phyloP scores from a whole-genome alignment of 2,797 vertebrate genomes.

The Anguilla pacifica region DNA sequence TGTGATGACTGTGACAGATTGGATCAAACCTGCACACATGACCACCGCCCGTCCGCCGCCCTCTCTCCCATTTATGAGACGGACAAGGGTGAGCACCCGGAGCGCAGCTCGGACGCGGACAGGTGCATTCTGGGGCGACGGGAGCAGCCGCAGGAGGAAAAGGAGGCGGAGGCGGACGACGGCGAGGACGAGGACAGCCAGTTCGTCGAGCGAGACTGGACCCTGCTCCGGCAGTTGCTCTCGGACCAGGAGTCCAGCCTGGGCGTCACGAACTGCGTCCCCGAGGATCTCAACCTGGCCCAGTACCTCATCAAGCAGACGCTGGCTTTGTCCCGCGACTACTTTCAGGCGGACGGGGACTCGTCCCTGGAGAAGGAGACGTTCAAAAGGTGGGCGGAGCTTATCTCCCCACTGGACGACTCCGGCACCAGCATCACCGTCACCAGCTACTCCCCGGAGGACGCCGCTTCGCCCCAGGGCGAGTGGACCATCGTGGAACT shows the following conservation, averaged over 20 bases:
- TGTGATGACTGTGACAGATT: slow-evolving; percentile 97
- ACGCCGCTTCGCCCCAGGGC: slow-evolving; percentile 92
- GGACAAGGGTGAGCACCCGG: slow-evolving; percentile 89
- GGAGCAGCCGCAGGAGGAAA: slow-evolving; percentile 72
- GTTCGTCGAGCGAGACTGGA: slow-evolving; percentile 95
- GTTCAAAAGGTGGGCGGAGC: slow-evolving; percentile 92
- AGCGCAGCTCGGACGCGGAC: slow-evolving; percentile 82
- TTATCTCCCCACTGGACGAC: slow-evolving; percentile 90
- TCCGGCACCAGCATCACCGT: slow-evolving; percentile 93
- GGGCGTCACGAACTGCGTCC: slow-evolving; percentile 91
- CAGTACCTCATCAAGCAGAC: slow-evolving; percentile 99
- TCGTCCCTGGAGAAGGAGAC: slow-evolving; percentile 82
- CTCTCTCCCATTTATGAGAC: slow-evolving; percentile 97
- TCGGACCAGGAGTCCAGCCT: slow-evolving; percentile 89
- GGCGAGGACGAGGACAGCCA: slow-evolving; percentile 73
- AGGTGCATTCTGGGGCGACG: slow-evolving; percentile 70
- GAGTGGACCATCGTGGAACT: slow-evolving; percentile 99
- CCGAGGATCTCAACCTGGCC: slow-evolving; percentile 96
- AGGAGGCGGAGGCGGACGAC: slow-evolving; percentile 67
- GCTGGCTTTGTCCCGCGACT: slow-evolving; percentile 89
- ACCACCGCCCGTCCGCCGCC: slow-evolving; percentile 91
- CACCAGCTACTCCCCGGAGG: slow-evolving; percentile 95
- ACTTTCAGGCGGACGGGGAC: slow-evolving; percentile 81
- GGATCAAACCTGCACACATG: slow-evolving; percentile 95
- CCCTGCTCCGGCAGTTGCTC: slow-evolving; percentile 88